These are phyloP conservation scores for Neria commutata DNA, from an alignment of 2,888 invertebrate species.

Conservation along the genomic window DNA sequence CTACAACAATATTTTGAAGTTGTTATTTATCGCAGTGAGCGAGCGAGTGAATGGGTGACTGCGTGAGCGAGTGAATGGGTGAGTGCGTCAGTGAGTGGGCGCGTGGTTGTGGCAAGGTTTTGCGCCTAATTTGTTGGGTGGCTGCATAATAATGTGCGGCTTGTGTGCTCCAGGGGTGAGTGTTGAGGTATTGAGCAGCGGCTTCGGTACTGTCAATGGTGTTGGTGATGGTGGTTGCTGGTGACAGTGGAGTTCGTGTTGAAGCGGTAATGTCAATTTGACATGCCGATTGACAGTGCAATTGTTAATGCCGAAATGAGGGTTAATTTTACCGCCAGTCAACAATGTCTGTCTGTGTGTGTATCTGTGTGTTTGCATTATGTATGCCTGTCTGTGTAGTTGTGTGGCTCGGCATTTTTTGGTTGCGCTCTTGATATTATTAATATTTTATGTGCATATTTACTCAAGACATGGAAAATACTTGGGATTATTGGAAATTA, in stretches of 20 bases:
- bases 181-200: not conserved
- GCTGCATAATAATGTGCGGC: not conserved
- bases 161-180: too few species aligned
- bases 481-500: too few species aligned
- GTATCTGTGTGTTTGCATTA: too few species aligned
- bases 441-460: not conserved
- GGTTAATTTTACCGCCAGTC: constrained; percentile 8
- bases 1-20: constrained; percentile 21
- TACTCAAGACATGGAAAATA: too few species aligned
- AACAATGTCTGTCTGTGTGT: not conserved
- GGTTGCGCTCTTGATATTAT: not conserved
- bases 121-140: not conserved
- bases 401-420: not conserved
- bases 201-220: not conserved
- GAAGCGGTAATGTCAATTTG: constrained; percentile 4
- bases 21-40: not conserved
- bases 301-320: constrained; percentile 14
- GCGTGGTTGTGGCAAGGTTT: not conserved
- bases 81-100: not conserved
- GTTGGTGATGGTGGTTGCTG: not conserved
- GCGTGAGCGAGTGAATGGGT: not conserved
- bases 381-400: too few species aligned
- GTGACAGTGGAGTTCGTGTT: not conserved
- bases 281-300: constrained; percentile 18
- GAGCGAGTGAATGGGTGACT: not conserved